These are phyloP conservation scores for Microcebus griseorufus DNA, from an alignment of 2,113 vertebrate genomes.

Conservation along the genomic window DNA sequence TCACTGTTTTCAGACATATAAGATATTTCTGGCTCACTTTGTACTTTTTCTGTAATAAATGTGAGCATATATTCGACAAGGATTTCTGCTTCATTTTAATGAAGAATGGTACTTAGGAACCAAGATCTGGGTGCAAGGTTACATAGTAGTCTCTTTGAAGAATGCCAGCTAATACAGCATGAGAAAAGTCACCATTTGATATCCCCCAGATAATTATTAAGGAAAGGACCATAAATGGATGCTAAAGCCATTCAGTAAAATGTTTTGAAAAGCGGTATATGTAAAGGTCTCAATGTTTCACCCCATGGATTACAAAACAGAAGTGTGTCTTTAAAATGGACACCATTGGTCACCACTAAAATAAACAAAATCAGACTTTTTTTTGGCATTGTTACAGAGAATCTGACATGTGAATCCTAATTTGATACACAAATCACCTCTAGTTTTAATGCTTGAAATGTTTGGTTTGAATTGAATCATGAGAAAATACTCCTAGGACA, in stretches of 20 bases:
- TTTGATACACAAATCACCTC: background rate
- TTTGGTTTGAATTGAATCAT: constrained; percentile 15
- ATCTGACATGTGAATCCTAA: background rate
- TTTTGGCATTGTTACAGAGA: background rate
- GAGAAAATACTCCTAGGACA: background rate
- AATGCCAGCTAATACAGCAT: background rate
- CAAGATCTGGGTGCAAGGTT: background rate
- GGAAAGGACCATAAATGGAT: background rate
- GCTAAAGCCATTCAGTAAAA: background rate
- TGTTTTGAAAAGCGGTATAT: background rate
- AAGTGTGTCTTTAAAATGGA: background rate
- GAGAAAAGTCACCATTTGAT: background rate
- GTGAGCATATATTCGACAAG: background rate
- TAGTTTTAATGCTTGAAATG: background rate
- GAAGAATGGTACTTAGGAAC: background rate
- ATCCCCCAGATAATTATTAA: background rate
- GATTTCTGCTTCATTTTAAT: background rate
- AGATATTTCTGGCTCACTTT: background rate
- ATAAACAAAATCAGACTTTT: background rate
- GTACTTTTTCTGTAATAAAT: background rate
- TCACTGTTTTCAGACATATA: background rate
- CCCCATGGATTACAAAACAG: background rate
- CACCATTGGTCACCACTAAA: background rate
- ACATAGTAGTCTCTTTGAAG: background rate
- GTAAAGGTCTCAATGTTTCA: background rate